Evolutionary conservation across 2,797 vertebrate genomes (phyloP).

Genomic region (Crenichthys baileyi): DNA sequence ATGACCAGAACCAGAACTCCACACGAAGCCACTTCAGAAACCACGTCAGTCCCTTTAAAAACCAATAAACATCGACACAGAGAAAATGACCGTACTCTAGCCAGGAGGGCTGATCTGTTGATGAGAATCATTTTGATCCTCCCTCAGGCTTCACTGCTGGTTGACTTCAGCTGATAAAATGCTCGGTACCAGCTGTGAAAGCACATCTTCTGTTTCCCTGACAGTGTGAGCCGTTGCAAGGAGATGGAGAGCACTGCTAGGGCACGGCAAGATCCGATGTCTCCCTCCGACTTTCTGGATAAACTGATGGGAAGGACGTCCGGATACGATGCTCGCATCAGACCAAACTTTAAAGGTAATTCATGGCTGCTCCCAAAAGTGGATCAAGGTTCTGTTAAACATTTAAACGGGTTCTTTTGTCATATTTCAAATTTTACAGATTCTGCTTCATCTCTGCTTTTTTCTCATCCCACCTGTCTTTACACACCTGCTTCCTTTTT

Average conservation of each 20-base stretch:
- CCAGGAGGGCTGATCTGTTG: not conserved
- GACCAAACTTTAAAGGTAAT: slow-evolving; percentile 95
- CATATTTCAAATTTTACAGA: no score
- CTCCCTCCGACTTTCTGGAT: slow-evolving; percentile 92
- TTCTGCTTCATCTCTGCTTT: not conserved
- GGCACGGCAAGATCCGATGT: slow-evolving; percentile 77
- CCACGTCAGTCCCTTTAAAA: not conserved
- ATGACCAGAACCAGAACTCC: not conserved
- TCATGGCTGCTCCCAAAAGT: no score
- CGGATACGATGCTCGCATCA: slow-evolving; percentile 91
- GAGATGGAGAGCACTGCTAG: slow-evolving; percentile 81
- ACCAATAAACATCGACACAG: not conserved
- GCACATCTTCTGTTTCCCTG: not conserved
- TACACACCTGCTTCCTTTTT: no score
- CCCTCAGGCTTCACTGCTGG: no score
- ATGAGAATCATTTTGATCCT: no score
- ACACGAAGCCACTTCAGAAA: not conserved
- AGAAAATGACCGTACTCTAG: not conserved
- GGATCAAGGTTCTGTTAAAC: no score
- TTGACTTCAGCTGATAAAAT: no score
- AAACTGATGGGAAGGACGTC: slow-evolving; percentile 93
- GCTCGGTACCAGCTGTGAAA: not conserved
- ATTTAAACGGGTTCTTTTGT: not conserved
- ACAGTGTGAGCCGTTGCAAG: slow-evolving; percentile 74
- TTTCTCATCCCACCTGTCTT: not conserved